Percentiles rank a stretch among this genome's conserved stretches.
Evolutionary conservation across 2,797 vertebrate genomes (phyloP).

Genomic region (Buphagus erythrorhynchus): DNA sequence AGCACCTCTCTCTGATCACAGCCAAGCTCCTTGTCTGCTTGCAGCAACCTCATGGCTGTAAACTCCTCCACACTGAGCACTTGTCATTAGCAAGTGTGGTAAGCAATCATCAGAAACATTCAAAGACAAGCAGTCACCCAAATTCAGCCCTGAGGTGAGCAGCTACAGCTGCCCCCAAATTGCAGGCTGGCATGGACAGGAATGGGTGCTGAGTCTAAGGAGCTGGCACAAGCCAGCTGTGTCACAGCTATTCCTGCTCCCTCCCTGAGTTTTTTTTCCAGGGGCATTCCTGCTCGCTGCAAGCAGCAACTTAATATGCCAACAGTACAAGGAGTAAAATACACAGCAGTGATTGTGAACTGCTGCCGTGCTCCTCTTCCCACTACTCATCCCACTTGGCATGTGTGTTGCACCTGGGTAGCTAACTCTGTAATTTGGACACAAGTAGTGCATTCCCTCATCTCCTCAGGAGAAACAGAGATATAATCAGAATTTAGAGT

Average conservation of each 20-base stretch:
- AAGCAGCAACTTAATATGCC: neutral
- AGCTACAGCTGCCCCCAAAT: neutral
- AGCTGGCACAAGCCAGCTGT: neutral
- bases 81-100: neutral
- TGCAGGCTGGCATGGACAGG: rapidly evolving
- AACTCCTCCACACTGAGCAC: neutral
- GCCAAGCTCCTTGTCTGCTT: neutral
- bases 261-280: neutral
- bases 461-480: conserved; percentile 1
- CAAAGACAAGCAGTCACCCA: neutral
- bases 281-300: neutral
- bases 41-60: neutral
- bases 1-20: neutral
- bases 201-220: neutral
- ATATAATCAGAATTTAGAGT: conserved; percentile 8
- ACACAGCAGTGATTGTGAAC: neutral
- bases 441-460: neutral
- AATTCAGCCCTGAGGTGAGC: neutral
- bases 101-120: neutral
- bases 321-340: neutral
- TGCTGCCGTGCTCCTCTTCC: neutral
- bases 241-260: neutral
- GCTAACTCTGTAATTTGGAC: neutral
- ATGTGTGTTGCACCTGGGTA: neutral
- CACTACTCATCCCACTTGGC: neutral